Conservation (phyloP, 2,113 vertebrate species). For the Antigone vipio region DNA sequence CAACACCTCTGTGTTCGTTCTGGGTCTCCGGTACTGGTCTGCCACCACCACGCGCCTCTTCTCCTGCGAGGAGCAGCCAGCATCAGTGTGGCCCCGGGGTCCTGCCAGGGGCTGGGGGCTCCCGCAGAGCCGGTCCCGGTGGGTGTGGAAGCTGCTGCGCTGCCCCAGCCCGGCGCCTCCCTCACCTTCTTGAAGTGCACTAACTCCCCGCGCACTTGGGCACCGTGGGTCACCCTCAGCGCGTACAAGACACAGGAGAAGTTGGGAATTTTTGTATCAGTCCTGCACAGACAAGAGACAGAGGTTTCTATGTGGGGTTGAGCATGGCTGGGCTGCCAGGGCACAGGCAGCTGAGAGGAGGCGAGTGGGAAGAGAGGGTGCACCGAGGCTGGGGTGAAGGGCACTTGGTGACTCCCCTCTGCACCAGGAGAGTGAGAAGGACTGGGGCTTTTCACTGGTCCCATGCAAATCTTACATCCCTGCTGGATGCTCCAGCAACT, state of each 20-base stretch:
- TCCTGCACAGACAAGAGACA: slow-evolving; percentile 47
- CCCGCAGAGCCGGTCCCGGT: not conserved
- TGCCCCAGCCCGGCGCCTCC: not conserved
- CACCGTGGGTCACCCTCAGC: slow-evolving; percentile 50
- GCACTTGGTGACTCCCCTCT: not conserved
- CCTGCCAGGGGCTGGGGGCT: rapidly evolving
- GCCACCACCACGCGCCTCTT: not conserved
- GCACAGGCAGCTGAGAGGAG: not conserved
- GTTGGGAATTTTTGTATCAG: slow-evolving; percentile 64
- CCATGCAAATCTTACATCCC: not conserved
- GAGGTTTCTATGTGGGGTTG: not conserved
- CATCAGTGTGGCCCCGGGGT: rapidly evolving
- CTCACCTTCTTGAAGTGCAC: slow-evolving; percentile 71
- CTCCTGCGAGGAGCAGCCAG: not conserved
- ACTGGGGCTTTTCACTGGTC: not conserved
- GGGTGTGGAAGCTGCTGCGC: rapidly evolving
- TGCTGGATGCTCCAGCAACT: not conserved
- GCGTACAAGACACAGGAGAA: slow-evolving; percentile 78
- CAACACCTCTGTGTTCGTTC: rapidly evolving
- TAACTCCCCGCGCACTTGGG: not conserved
- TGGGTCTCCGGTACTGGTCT: slow-evolving; percentile 42
- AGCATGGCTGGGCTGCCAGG: not conserved
- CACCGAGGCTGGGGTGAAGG: not conserved
- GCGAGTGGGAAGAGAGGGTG: rapidly evolving
- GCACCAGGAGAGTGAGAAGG: not conserved